phyloP scores from a whole-genome alignment of 2,797 vertebrate genomes.

The Helicolenus hilgendorfi region DNA sequence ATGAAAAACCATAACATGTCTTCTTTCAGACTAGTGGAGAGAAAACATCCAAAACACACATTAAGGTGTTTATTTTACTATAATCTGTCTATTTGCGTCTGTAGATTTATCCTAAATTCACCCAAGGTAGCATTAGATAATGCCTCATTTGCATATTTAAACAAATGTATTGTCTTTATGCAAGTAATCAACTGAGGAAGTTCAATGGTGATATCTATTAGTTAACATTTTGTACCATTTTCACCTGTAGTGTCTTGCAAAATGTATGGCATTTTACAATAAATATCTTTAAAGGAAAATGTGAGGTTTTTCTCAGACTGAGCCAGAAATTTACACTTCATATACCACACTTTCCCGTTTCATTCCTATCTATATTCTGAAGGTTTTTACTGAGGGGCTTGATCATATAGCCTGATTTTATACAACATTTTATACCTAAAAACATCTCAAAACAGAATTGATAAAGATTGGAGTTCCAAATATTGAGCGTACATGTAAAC shows the following conservation, averaged over 20 bases:
- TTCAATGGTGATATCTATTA: background rate
- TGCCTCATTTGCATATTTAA: background rate
- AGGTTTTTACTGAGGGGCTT: too few species aligned
- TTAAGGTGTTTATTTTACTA: background rate
- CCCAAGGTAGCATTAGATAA: background rate
- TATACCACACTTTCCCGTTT: too few species aligned
- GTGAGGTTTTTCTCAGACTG: accelerated
- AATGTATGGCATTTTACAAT: background rate
- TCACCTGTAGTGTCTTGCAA: background rate
- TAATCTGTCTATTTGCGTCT: background rate
- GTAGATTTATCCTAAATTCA: background rate
- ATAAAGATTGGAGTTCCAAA: background rate
- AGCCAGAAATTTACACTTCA: too few species aligned
- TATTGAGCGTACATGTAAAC: background rate
- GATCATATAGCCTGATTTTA: too few species aligned
- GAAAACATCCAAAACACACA: background rate
- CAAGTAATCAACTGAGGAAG: background rate
- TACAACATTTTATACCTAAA: too few species aligned
- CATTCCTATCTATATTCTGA: too few species aligned
- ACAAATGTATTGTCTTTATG: accelerated
- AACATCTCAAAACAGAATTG: too few species aligned
- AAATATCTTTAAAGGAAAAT: background rate
- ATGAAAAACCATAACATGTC: conserved; percentile 9
- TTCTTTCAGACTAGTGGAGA: background rate
- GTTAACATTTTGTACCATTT: accelerated